phyloP scores from a whole-genome alignment of 2,888 invertebrate species.

The Eulithis testata region DNA sequence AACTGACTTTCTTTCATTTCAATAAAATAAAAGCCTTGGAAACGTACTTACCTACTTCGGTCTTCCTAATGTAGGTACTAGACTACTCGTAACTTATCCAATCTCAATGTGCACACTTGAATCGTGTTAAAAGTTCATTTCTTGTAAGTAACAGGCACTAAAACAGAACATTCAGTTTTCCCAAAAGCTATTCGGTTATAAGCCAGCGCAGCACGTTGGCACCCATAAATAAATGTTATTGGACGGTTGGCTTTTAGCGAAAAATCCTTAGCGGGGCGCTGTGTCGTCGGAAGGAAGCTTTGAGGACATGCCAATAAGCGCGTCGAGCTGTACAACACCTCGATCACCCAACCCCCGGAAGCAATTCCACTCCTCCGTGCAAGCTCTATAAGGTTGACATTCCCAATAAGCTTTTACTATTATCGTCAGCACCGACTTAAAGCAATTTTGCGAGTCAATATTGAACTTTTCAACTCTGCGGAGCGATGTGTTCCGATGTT shows the following conservation, averaged over 20 bases:
- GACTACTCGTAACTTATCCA: neutral
- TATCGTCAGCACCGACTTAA: constrained; percentile 76
- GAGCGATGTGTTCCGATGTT: constrained; percentile 71
- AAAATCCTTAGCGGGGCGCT: constrained; percentile 54
- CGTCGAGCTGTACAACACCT: constrained; percentile 74
- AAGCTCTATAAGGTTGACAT: constrained; percentile 71
- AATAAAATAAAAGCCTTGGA: constrained; percentile 10
- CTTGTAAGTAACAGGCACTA: constrained; percentile 15
- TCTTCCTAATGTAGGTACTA: neutral
- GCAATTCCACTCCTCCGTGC: constrained; percentile 63
- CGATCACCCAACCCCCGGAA: constrained; percentile 57
- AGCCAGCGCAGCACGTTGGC: constrained; percentile 26
- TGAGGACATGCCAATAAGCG: constrained; percentile 80
- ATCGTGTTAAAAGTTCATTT: constrained; percentile 17
- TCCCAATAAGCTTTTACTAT: constrained; percentile 65
- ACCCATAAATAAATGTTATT: constrained; percentile 48
- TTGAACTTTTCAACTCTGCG: constrained; percentile 76
- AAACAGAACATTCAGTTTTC: constrained; percentile 20
- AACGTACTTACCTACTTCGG: neutral
- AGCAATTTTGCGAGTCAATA: constrained; percentile 82
- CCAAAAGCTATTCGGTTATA: constrained; percentile 17
- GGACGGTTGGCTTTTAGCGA: constrained; percentile 59
- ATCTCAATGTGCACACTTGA: neutral
- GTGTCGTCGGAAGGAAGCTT: constrained; percentile 70
- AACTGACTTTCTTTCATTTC: constrained; percentile 15